Evolutionary conservation across 2,113 vertebrate species (phyloP), one percentile per base, ranked within the genome.

Genomic region (Cygnus buccinator): DNA sequence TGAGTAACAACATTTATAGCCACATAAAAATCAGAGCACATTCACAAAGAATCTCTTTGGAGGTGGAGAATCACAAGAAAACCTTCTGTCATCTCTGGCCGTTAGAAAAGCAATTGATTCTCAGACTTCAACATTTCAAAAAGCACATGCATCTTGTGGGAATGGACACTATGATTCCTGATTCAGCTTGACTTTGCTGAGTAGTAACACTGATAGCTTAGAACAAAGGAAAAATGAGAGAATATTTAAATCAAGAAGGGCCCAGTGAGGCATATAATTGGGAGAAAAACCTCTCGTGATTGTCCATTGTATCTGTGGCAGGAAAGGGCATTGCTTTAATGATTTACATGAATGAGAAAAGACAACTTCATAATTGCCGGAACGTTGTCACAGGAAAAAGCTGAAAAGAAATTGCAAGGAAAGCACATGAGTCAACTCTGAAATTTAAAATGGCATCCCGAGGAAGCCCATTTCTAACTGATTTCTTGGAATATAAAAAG

Each of bases 231-330:
- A 98, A 97, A 96, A 91, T 82, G 25, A 95, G 46, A 96, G 82
- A 86, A 90, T 96, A 94, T 97, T 97, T 95, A 95, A 96, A 97
- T 96, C 66, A 94, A 67, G 81, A 96, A 95, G 93, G 48, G 84
- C 46, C 55, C 87, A 95, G 81, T 77, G 96, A 95, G 95, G 90
- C 96, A 89, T 97, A 94, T 96, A 98, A 98, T 97, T 97, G 94
- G 92, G 89, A 97, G 89, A 91, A 96, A 97, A 97, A 96, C n/a
- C 89, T 94, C 94, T 94, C 62, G 74, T 84, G 92, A 91, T 68
- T 91, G 78, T 90, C 93, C 95, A 91, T 67, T 94, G 87, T 84
- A 70, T 50, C 68, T 89, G 86, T 86, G 82, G 54, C 87, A 95
- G 95, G 41, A 96, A 97, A 97, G 84, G 90, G 67, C 85, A 93